These are phyloP conservation scores for Aix galericulata DNA, from an alignment of 2,113 vertebrate species.

Conservation along the genomic window DNA sequence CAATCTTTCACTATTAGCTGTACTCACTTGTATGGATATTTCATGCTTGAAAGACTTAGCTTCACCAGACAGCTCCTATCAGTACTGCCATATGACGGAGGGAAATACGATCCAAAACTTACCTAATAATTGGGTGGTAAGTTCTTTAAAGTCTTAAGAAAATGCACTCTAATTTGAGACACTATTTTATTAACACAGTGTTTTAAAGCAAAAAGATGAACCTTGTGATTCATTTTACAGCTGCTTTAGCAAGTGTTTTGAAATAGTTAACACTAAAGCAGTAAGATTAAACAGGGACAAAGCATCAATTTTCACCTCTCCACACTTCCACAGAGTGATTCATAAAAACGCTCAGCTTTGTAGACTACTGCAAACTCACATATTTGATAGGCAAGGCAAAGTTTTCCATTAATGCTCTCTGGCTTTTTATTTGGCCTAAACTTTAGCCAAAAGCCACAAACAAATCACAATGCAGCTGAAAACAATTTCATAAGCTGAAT, in stretches of 20 bases:
- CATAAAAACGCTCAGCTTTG: background rate
- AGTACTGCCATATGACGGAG: background rate
- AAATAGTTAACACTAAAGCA: conserved; percentile 4
- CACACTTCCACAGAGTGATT: background rate
- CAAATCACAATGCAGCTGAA: background rate
- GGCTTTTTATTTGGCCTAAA: background rate
- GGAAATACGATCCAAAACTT: background rate
- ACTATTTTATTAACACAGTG: background rate
- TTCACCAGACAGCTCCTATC: background rate
- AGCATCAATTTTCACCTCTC: background rate
- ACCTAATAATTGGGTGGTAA: background rate
- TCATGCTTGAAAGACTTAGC: background rate
- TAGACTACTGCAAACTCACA: background rate
- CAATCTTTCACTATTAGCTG: background rate
- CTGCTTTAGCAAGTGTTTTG: background rate
- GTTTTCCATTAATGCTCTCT: background rate
- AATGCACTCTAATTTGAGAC: background rate
- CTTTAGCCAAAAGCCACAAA: background rate
- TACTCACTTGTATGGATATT: background rate
- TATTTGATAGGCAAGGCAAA: background rate
- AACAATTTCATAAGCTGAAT: background rate
- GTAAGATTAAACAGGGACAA: background rate
- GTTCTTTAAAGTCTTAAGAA: background rate
- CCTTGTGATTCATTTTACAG: background rate
- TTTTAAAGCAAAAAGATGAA: background rate